A percentile compares a stretch with the other conserved stretches of the same genome.
Conservation (phyloP, 2,888 invertebrate genomes). For the Drosophila siamana region DNA sequence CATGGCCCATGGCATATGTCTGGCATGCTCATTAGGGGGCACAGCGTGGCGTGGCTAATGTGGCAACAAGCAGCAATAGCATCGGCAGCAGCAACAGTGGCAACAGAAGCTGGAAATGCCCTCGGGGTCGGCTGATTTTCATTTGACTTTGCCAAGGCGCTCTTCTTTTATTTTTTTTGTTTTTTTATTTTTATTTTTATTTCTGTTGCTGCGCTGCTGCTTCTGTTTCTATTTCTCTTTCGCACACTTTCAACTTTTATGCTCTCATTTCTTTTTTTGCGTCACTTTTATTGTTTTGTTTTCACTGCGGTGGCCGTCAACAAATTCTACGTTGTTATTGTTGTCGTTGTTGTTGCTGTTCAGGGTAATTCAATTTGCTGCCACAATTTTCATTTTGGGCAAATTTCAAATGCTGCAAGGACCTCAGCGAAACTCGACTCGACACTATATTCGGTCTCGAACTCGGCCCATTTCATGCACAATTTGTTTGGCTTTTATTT, state of each 20-base stretch:
- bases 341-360: constrained; percentile 33
- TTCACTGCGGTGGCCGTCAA: constrained; percentile 65
- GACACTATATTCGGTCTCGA: neutral
- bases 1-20: constrained; percentile 75
- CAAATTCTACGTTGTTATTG: constrained; percentile 20
- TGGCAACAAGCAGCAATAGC: constrained; percentile 56
- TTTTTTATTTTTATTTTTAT: constrained; percentile 1
- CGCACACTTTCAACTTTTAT: constrained; percentile 66
- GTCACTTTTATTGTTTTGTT: constrained; percentile 71
- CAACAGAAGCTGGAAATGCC: constrained; percentile 45
- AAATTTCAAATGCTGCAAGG: constrained; percentile 51
- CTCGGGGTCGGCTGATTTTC: constrained; percentile 66
- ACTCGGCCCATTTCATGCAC: constrained; percentile 71
- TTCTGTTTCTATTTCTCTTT: constrained; percentile 27
- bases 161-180: constrained; percentile 36
- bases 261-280: constrained; percentile 30
- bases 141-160: constrained; percentile 70
- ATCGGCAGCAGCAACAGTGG: constrained; percentile 1
- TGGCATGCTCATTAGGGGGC: constrained; percentile 77
- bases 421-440: constrained; percentile 19
- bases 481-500: constrained; percentile 78
- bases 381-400: constrained; percentile 78
- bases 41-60: constrained; percentile 80
- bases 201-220: neutral
- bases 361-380: constrained; percentile 76